A percentile compares a stretch with the other conserved stretches of the same genome.
Evolutionary conservation across 1,140 invertebrate genomes (phyloP).

Genomic region (Akabosia matsudoensis): DNA sequence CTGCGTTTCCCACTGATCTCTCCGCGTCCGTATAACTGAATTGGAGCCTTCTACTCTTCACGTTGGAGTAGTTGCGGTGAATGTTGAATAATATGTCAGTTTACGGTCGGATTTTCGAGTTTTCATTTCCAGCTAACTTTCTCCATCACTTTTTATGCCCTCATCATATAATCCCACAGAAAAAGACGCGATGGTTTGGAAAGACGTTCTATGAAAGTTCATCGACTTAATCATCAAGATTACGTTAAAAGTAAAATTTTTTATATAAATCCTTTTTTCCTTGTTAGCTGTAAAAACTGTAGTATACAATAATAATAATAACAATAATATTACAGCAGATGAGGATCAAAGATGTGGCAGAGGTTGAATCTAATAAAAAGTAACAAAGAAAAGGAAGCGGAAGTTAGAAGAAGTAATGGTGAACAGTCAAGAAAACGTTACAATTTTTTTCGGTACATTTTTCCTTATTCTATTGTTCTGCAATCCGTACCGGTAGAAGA

Average conservation of each 20-base stretch:
- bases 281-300: not conserved
- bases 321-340: not conserved
- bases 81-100: not conserved
- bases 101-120: constrained; percentile 3
- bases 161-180: not conserved
- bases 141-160: constrained; percentile 13
- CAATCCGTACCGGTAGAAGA: not conserved
- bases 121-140: constrained; percentile 4
- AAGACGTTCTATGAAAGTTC: not conserved
- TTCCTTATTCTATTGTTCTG: not conserved
- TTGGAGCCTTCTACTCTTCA: not conserved
- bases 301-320: not conserved
- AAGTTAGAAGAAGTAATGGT: not conserved
- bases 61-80: not conserved
- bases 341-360: not conserved
- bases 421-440: constrained; percentile 8
- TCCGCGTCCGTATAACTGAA: too few relatives aligned
- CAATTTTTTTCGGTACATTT: not conserved
- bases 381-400: not conserved
- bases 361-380: not conserved
- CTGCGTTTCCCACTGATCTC: too few relatives aligned
- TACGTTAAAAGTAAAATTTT: not conserved
- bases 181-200: not conserved
- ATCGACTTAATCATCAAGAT: constrained; percentile 4
- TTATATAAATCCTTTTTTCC: too few relatives aligned